phyloP scores from a whole-genome alignment of 2,888 invertebrate genomes.

The Eupithecia centaureata region DNA sequence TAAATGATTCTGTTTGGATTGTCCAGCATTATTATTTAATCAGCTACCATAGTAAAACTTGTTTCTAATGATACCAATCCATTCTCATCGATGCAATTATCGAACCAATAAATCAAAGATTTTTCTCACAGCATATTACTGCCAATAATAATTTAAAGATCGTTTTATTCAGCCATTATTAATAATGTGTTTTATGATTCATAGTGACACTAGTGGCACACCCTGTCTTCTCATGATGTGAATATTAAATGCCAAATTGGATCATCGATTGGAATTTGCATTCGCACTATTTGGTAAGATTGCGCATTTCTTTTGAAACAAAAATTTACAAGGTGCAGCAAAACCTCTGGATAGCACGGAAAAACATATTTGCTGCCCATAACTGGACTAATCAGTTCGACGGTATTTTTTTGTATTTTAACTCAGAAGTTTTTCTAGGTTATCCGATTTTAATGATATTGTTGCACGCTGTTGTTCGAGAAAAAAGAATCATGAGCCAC shows the following conservation, averaged over 20 bases:
- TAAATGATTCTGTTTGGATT: too few relatives aligned
- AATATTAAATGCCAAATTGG: neutral
- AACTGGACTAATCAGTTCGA: too few relatives aligned
- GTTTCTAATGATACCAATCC: neutral
- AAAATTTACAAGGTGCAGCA: neutral
- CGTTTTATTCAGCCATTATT: conserved; percentile 29
- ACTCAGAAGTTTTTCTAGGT: too few relatives aligned
- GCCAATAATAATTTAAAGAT: conserved; percentile 44
- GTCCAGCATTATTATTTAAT: neutral
- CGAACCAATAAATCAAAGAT: conserved; percentile 32
- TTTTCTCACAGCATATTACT: conserved; percentile 38
- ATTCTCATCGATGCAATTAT: conserved; percentile 34
- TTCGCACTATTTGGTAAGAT: neutral
- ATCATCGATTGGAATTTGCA: neutral
- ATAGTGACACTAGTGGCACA: conserved; percentile 8
- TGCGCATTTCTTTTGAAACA: neutral
- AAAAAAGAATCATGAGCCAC: too few relatives aligned
- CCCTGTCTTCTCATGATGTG: conserved; percentile 18
- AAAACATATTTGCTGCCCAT: too few relatives aligned
- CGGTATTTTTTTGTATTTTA: too few relatives aligned
- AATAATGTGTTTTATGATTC: conserved; percentile 3
- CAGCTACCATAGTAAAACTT: neutral
- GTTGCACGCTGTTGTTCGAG: too few relatives aligned
- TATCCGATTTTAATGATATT: too few relatives aligned
- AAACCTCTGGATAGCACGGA: neutral